Evolutionary conservation across 2,888 invertebrate species (phyloP).

Genomic region (Atrina japonica): DNA sequence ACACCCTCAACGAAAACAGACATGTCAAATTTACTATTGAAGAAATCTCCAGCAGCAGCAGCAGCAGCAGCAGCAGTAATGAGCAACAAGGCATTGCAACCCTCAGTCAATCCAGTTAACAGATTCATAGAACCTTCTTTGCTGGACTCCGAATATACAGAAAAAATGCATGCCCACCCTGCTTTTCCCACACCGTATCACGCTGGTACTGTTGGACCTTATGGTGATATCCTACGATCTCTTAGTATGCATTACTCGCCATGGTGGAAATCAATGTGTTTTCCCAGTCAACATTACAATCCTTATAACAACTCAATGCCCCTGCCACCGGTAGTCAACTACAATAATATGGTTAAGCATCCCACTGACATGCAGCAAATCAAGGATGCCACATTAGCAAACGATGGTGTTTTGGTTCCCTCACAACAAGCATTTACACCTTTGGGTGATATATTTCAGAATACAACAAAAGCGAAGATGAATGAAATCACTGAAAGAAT

Average conservation of each 20-base stretch:
- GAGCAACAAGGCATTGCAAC: slow-evolving; percentile 1
- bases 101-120: slow-evolving; percentile 9
- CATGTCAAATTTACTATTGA: not conserved
- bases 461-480: too few species aligned
- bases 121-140: slow-evolving; percentile 8
- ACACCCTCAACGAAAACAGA: not conserved
- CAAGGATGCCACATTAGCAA: too few species aligned
- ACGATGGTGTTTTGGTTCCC: too few species aligned
- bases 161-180: slow-evolving; percentile 32
- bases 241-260: slow-evolving; percentile 54
- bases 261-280: slow-evolving; percentile 44
- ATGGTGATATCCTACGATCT: slow-evolving; percentile 53
- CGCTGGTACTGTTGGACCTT: slow-evolving; percentile 38
- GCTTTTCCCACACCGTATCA: slow-evolving; percentile 35
- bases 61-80: too few species aligned
- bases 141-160: slow-evolving; percentile 6
- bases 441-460: too few species aligned
- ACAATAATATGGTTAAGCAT: slow-evolving; percentile 2
- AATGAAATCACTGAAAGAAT: too few species aligned
- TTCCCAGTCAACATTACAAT: slow-evolving; percentile 25
- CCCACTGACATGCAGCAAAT: too few species aligned
- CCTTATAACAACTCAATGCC: slow-evolving; percentile 12
- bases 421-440: too few species aligned
- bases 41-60: not conserved
- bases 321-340: slow-evolving; percentile 17